Base-by-base conservation (phyloP, 2,113 vertebrate species). In the Rhipidura dahli region DNA sequence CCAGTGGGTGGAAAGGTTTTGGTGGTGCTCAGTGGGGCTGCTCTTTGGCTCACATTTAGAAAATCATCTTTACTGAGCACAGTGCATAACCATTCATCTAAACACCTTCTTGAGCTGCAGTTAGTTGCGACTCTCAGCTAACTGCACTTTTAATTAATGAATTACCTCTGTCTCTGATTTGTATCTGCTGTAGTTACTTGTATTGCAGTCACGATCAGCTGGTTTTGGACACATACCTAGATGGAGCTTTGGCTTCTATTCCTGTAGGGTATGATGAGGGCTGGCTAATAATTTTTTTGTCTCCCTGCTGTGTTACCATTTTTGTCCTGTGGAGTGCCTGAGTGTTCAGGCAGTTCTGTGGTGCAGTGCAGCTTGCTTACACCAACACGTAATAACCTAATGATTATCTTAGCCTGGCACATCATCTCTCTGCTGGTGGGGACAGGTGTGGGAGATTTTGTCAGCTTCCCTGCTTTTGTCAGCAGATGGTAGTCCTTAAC, bases 81-180 rank as follows among this genome's bases (percentile, higher is more conserved):
- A 33, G 53, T 37, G 23, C 8, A 1, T 51, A 90, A 56, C 56
- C n/a, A 13, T 89, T 83, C 2, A 2, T 70, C 54, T 75, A 31
- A 53, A 82, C 42, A 45, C 84, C 54, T 95, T 95, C 73, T 80
- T 26, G 64, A 78, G 73, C 73, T 26, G 14, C 73, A 72, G 49
- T 56, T 91, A 82, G 80, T 71, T 87, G 84, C 1, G 3, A n/a
- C 73, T 93, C 24, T n/a, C 57, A 40, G 44, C 89, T 95, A 96
- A 89, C 49, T 91, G 61, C n/a, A 10, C 50, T 71, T 81, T 33
- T 65, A 78, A 6, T 91, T 92, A 89, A 91, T 85, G 61, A 91
- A 71, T 81, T 91, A 13, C 53, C 37, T 89, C 31, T n/a, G 15
- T 51, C 44, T 92, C 69, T 54, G 47, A 51, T 84, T 87, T 81